Conservation (phyloP, 2,888 invertebrate genomes). For the Phytoseiulus persimilis region DNA sequence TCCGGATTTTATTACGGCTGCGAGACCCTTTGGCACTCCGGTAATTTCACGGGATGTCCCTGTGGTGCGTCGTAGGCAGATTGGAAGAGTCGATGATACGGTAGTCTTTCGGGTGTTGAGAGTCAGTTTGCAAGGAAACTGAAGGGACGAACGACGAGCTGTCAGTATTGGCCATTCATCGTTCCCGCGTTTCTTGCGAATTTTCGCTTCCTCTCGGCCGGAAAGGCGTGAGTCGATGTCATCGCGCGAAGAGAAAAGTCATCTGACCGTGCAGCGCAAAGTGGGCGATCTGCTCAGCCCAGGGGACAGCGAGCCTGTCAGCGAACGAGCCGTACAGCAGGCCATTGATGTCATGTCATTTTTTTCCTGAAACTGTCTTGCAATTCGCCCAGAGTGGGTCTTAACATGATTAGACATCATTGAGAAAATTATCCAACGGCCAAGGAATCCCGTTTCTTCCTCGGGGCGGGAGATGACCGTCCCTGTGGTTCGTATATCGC, state of each 20-base stretch:
- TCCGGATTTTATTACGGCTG: no score
- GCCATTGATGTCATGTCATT: not conserved
- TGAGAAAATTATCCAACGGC: not conserved
- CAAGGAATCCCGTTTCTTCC: not conserved
- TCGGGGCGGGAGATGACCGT: not conserved
- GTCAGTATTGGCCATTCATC: not conserved
- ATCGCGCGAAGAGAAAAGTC: not conserved
- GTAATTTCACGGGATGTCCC: no score
- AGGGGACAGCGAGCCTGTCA: not conserved
- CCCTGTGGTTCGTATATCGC: not conserved
- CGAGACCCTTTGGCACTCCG: no score
- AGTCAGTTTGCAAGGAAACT: not conserved
- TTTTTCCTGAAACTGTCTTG: not conserved
- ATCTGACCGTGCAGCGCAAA: not conserved
- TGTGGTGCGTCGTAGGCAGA: no score
- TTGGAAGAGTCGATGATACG: no score
- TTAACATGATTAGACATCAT: slow-evolving; percentile 5
- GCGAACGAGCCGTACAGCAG: not conserved
- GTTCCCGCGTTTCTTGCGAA: not conserved
- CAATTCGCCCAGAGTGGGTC: not conserved
- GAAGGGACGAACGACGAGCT: not conserved
- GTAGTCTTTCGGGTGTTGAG: no score
- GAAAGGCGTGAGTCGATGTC: not conserved
- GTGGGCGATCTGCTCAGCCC: not conserved
- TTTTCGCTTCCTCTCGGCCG: not conserved